Percentiles rank a stretch among this genome's conserved stretches.
These are phyloP conservation scores for Podotricha telesiphe DNA, from an alignment of 2,888 invertebrate genomes.

Conservation along the genomic window DNA sequence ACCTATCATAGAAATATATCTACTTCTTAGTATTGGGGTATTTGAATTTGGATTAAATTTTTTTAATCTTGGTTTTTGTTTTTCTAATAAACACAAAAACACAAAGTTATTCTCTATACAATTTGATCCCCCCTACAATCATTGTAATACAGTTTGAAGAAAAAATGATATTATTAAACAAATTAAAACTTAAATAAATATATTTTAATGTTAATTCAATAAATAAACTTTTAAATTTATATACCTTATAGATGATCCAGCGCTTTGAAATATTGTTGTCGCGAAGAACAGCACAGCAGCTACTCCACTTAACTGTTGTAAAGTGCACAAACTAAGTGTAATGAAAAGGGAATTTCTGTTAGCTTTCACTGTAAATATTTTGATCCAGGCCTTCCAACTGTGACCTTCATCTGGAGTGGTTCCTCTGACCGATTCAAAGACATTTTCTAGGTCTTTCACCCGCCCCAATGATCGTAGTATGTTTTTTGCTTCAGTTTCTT, in stretches of 20 bases:
- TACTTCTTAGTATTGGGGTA: too few relatives aligned
- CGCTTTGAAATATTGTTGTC: slow-evolving; percentile 56
- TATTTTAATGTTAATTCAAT: too few relatives aligned
- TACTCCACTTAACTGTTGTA: slow-evolving; percentile 54
- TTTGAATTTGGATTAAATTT: too few relatives aligned
- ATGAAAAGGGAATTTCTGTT: slow-evolving; percentile 56
- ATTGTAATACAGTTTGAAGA: too few relatives aligned
- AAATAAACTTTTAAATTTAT: neutral
- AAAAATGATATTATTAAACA: too few relatives aligned
- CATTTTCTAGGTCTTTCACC: slow-evolving; percentile 53
- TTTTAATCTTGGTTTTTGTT: too few relatives aligned
- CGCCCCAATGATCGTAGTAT: slow-evolving; percentile 52
- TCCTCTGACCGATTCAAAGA: slow-evolving; percentile 54
- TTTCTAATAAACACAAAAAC: too few relatives aligned
- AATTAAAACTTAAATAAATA: too few relatives aligned
- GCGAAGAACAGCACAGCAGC: slow-evolving; percentile 57
- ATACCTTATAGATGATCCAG: slow-evolving; percentile 54
- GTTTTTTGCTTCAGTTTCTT: slow-evolving; percentile 54
- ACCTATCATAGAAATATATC: too few relatives aligned
- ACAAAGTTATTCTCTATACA: too few relatives aligned
- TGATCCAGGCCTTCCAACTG: slow-evolving; percentile 56
- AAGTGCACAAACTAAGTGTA: slow-evolving; percentile 52
- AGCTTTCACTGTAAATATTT: slow-evolving; percentile 57
- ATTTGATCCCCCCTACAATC: too few relatives aligned
- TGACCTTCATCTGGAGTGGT: slow-evolving; percentile 49